phyloP scores from a whole-genome alignment of 53 echinoderm and acorn worm genomes.

The Pentamera pediparva region DNA sequence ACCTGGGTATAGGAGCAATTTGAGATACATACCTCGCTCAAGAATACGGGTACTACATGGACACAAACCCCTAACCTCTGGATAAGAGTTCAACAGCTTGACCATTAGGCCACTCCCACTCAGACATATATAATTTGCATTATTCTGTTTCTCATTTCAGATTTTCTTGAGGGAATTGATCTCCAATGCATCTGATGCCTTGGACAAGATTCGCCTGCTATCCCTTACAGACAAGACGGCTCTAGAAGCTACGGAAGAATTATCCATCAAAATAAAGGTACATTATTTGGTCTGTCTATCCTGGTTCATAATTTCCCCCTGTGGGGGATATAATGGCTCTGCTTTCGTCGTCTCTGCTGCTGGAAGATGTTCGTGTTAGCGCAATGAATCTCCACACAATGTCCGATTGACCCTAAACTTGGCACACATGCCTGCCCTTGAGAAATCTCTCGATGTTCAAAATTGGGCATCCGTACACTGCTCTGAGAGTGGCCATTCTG shows the following conservation, averaged over 20 bases:
- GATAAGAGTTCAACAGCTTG: too few relatives aligned
- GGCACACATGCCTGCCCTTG: too few relatives aligned
- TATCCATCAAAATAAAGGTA: constrained; percentile 96
- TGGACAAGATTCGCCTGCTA: constrained; percentile 92
- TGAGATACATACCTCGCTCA: too few relatives aligned
- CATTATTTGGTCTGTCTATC: neutral
- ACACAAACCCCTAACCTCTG: too few relatives aligned
- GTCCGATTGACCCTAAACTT: neutral
- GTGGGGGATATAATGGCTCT: neutral
- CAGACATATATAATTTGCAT: too few relatives aligned
- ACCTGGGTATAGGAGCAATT: too few relatives aligned
- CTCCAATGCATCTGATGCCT: constrained; percentile 96
- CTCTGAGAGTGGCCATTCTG: too few relatives aligned
- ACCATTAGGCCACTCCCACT: too few relatives aligned
- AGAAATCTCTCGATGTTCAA: too few relatives aligned
- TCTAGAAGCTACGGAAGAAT: constrained; percentile 84
- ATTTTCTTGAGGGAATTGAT: constrained; percentile 99
- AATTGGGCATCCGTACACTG: too few relatives aligned
- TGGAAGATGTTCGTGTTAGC: neutral
- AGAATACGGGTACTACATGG: too few relatives aligned
- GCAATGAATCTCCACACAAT: neutral
- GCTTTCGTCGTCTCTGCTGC: neutral
- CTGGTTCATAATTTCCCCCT: neutral
- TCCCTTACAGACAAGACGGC: constrained; percentile 85
- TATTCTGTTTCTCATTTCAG: constrained; percentile 38